These are phyloP conservation scores for Enoplosus armatus DNA, from an alignment of 2,797 vertebrate genomes.

Conservation along the genomic window DNA sequence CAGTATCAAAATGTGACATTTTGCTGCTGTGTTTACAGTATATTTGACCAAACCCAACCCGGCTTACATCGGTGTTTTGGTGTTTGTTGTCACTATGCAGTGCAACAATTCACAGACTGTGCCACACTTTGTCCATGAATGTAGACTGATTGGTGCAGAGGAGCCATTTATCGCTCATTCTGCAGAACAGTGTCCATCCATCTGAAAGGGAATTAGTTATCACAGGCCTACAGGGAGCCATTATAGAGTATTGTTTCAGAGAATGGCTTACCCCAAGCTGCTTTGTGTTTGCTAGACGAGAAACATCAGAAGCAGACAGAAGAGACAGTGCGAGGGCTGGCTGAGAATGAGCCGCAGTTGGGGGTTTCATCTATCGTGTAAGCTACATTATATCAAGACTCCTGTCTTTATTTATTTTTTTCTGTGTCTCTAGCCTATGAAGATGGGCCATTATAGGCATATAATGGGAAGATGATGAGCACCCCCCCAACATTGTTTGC, in stretches of 20 bases:
- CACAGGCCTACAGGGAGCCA: conserved; percentile 78
- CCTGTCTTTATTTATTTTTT: conserved; percentile 15
- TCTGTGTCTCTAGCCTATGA: conserved; percentile 18
- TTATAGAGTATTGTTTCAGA: conserved; percentile 81
- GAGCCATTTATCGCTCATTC: conserved; percentile 69
- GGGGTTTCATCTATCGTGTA: conserved; percentile 50
- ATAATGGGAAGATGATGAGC: conserved; percentile 37
- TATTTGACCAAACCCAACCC: conserved; percentile 47
- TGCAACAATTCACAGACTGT: conserved; percentile 27
- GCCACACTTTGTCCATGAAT: conserved; percentile 58
- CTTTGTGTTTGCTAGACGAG: conserved; percentile 77
- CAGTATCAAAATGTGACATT: conserved; percentile 72
- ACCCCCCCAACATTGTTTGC: conserved; percentile 1
- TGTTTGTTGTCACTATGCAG: conserved; percentile 38
- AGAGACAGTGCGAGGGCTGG: conserved; percentile 55
- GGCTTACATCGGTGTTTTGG: conserved; percentile 31
- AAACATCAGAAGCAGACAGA: conserved; percentile 72
- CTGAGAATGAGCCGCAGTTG: conserved; percentile 52
- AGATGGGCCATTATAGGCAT: conserved; percentile 6
- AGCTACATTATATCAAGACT: conserved; percentile 42
- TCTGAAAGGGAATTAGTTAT: conserved; percentile 81
- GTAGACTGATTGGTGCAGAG: conserved; percentile 63
- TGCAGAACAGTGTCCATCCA: conserved; percentile 68
- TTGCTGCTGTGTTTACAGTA: conserved; percentile 57
- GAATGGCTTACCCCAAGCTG: conserved; percentile 74